These are phyloP conservation scores for Anorthoa munda DNA, from an alignment of 2,888 invertebrate species.

Conservation along the genomic window DNA sequence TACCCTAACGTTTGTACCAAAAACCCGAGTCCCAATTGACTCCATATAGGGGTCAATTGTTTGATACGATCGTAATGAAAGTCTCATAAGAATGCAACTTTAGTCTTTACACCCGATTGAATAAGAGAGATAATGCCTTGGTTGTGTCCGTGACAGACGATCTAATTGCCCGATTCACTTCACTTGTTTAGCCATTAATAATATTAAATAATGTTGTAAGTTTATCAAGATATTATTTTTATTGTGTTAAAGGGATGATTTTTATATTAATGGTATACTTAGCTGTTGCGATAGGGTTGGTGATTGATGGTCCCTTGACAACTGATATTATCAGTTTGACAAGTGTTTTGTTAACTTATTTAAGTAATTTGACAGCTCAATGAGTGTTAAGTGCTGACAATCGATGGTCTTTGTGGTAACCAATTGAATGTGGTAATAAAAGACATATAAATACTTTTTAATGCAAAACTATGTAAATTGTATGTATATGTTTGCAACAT, in stretches of 20 bases:
- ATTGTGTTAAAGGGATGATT: conserved; percentile 55
- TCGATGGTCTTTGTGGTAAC: neutral
- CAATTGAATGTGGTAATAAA: too few relatives aligned
- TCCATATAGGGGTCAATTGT: conserved; percentile 83
- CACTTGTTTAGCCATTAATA: conserved; percentile 66
- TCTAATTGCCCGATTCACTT: conserved; percentile 62
- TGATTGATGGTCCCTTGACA: conserved; percentile 51
- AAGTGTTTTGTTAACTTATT: conserved; percentile 42
- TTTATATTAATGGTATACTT: conserved; percentile 52
- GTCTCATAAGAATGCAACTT: conserved; percentile 1
- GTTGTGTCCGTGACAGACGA: conserved; percentile 23
- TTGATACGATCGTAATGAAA: conserved; percentile 56
- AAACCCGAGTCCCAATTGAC: conserved; percentile 78
- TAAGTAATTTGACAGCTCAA: conserved; percentile 34
- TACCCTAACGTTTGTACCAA: conserved; percentile 74
- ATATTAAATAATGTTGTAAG: conserved; percentile 64
- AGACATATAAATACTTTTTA: too few relatives aligned
- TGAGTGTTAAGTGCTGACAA: neutral
- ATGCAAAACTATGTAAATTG: too few relatives aligned
- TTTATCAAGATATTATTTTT: conserved; percentile 61
- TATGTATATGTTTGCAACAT: too few relatives aligned
- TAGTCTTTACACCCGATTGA: conserved; percentile 9
- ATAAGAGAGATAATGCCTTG: conserved; percentile 42
- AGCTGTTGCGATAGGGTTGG: conserved; percentile 26
- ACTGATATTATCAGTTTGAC: conserved; percentile 46